Conservation (phyloP, 2,113 vertebrate genomes). For the Felis catus region F.catus_Fca126_mat1.0 CM031428.1:22940501-22941000, state of each 20-base stretch:
- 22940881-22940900: not conserved
- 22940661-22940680: not conserved
- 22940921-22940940: not conserved
- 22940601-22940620: conserved; percentile 48
- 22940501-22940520: not conserved
- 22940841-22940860: conserved; percentile 15
- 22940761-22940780: not conserved
- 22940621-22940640: conserved; percentile 14
- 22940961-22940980: not conserved
- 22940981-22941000: not conserved
- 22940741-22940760: not conserved
- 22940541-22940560: not conserved
- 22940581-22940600: conserved; percentile 34
- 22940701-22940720: not conserved
- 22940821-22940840: not conserved
- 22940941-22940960: not conserved
- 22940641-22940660: conserved; percentile 50
- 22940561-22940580: not conserved
- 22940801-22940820: conserved; percentile 2
- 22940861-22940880: not conserved
- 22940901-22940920: not conserved
- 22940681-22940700: not conserved
- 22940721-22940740: not conserved
- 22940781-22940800: not conserved
- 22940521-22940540: not conserved